Evolutionary conservation across 1,140 invertebrate genomes (phyloP).

Genomic region (Drosophila carrolli): DNA sequence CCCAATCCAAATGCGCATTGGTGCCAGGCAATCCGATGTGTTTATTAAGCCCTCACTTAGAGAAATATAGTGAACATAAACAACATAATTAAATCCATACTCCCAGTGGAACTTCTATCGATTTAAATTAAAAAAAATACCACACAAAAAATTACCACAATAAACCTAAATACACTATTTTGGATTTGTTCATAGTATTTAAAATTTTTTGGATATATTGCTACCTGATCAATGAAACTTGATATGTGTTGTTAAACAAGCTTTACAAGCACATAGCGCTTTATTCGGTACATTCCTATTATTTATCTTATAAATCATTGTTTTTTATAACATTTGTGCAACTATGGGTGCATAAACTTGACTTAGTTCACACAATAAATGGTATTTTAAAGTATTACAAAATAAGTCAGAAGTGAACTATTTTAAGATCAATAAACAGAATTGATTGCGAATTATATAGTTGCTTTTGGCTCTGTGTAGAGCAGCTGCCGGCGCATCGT

Average conservation of each 20-base stretch:
- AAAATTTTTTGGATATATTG: neutral
- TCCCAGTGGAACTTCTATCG: too few species aligned
- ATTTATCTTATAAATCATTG: too few species aligned
- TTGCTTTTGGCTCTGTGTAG: conserved; percentile 11
- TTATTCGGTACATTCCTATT: too few species aligned
- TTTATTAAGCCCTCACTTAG: conserved; percentile 48
- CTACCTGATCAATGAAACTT: neutral
- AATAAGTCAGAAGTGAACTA: neutral
- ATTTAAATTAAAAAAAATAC: neutral
- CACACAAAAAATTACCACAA: neutral
- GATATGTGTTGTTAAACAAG: neutral
- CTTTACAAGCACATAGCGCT: neutral
- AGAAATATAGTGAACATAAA: neutral
- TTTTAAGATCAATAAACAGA: neutral
- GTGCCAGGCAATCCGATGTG: conserved; percentile 47
- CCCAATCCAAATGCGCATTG: conserved; percentile 38
- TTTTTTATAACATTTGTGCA: too few species aligned
- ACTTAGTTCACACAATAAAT: too few species aligned
- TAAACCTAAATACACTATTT: neutral
- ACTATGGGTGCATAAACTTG: too few species aligned
- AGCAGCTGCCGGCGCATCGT: conserved; percentile 35
- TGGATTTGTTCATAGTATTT: neutral
- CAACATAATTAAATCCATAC: too few species aligned
- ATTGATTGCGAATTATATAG: neutral
- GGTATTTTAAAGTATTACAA: too few species aligned